phyloP scores from a whole-genome alignment of 2,888 invertebrate genomes.

The Slavum lentiscoides region DNA sequence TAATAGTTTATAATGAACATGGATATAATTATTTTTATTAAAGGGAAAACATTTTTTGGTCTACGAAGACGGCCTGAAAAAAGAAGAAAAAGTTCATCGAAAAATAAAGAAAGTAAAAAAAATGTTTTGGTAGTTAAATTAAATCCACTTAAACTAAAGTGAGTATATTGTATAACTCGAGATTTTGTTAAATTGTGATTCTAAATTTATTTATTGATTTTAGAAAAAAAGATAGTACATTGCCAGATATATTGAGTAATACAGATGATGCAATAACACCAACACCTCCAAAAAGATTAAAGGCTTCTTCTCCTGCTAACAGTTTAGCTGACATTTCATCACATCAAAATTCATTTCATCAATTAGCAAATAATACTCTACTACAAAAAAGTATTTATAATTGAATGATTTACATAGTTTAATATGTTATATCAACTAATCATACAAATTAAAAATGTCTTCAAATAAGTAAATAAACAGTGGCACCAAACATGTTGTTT shows the following conservation, averaged over 20 bases:
- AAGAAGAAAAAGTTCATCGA: conserved; percentile 27
- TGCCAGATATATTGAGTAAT: not conserved
- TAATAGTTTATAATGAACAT: too few species aligned
- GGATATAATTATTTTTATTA: not conserved
- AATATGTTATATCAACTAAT: not conserved
- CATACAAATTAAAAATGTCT: too few species aligned
- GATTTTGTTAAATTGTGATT: not conserved
- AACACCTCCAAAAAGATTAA: conserved; percentile 10
- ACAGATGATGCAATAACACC: not conserved
- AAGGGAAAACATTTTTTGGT: conserved; percentile 36
- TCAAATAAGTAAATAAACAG: too few species aligned
- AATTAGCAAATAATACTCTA: conserved; percentile 28
- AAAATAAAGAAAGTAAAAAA: conserved; percentile 26
- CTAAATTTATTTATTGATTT: conserved; percentile 3
- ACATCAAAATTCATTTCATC: conserved; percentile 8
- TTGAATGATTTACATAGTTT: not conserved
- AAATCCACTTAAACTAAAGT: conserved; percentile 18
- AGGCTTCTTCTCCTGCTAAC: not conserved
- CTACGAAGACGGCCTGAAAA: conserved; percentile 14
- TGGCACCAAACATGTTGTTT: too few species aligned
- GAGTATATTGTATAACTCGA: not conserved
- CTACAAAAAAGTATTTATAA: conserved; percentile 28
- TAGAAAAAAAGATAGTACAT: conserved; percentile 11
- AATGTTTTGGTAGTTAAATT: conserved; percentile 32
- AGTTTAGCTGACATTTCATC: not conserved